Evolutionary conservation across 2,113 vertebrate genomes (phyloP).

Genomic region (Odontophorus gujanensis): DNA sequence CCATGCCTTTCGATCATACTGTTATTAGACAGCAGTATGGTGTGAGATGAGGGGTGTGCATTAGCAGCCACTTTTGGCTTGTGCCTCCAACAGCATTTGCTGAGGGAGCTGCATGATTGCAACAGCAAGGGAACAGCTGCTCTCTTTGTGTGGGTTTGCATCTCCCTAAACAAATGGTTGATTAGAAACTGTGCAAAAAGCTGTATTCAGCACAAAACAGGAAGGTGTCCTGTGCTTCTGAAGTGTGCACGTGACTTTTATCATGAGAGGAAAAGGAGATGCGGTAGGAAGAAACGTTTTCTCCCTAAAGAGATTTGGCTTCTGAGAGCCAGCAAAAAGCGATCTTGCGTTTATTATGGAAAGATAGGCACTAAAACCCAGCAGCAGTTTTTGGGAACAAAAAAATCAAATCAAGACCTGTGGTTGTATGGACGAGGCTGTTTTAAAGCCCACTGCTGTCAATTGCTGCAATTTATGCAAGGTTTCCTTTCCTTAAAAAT

Average conservation of each 20-base stretch:
- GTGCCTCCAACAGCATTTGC: neutral
- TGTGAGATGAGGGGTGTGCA: neutral
- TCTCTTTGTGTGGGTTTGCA: slow-evolving; percentile 56
- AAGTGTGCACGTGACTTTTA: neutral
- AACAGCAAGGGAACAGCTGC: slow-evolving; percentile 65
- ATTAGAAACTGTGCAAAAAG: slow-evolving; percentile 74
- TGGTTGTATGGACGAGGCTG: neutral
- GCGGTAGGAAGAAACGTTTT: slow-evolving; percentile 4
- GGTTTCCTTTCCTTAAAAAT: neutral
- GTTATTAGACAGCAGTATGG: neutral
- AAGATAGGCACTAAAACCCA: neutral
- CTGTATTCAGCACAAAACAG: slow-evolving; percentile 59
- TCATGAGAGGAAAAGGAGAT: slow-evolving; percentile 35
- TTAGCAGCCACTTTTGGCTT: neutral
- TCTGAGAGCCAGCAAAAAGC: neutral
- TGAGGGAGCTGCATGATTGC: neutral
- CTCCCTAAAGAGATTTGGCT: slow-evolving; percentile 5
- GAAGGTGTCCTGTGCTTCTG: slow-evolving; percentile 59
- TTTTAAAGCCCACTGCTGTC: neutral
- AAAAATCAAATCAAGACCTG: neutral
- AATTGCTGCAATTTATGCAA: neutral
- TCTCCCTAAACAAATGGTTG: slow-evolving; percentile 56
- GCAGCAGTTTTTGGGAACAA: neutral
- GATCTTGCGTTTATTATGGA: neutral
- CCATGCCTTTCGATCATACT: neutral